Percentiles rank a stretch among this genome's conserved stretches.
phyloP scores from a whole-genome alignment of 2,113 vertebrate genomes.

The Microcebus jonahi region DNA sequence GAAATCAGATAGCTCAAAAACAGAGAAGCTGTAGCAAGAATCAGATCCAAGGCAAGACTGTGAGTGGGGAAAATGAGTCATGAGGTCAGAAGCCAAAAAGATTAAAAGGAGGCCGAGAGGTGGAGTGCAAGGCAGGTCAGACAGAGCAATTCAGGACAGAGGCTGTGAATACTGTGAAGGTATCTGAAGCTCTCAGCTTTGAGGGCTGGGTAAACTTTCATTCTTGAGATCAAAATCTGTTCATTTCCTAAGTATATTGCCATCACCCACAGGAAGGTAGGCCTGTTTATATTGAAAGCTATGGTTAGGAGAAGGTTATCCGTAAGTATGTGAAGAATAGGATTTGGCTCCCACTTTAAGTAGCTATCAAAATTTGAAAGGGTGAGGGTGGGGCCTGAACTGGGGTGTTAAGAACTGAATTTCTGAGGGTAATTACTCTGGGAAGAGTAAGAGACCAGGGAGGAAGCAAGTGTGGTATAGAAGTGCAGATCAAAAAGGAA shows the following conservation, averaged over 20 bases:
- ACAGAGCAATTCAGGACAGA: slow-evolving; percentile 64
- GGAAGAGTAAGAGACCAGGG: background rate
- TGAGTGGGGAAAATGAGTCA: slow-evolving; percentile 50
- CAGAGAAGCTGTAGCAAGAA: slow-evolving; percentile 51
- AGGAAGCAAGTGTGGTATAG: background rate
- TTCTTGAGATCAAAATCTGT: slow-evolving; percentile 43
- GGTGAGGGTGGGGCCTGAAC: background rate
- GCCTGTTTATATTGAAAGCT: background rate
- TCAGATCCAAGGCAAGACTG: slow-evolving; percentile 40
- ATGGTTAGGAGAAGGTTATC: background rate
- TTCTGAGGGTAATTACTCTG: slow-evolving; percentile 11
- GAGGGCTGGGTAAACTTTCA: background rate
- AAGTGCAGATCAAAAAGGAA: background rate
- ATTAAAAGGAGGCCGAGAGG: slow-evolving; percentile 46
- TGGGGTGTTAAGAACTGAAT: slow-evolving; percentile 8
- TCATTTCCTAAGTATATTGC: slow-evolving; percentile 33
- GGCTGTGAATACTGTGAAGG: background rate
- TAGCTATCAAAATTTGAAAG: slow-evolving; percentile 21
- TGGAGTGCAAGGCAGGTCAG: slow-evolving; percentile 41
- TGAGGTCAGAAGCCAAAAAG: slow-evolving; percentile 59
- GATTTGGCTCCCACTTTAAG: background rate
- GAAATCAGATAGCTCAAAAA: slow-evolving; percentile 68
- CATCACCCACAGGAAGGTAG: background rate
- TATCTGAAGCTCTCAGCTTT: slow-evolving; percentile 37
- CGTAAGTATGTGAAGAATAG: background rate